phyloP scores from a whole-genome alignment of 2,113 vertebrate genomes.

The Macaca mulatta region DNA sequence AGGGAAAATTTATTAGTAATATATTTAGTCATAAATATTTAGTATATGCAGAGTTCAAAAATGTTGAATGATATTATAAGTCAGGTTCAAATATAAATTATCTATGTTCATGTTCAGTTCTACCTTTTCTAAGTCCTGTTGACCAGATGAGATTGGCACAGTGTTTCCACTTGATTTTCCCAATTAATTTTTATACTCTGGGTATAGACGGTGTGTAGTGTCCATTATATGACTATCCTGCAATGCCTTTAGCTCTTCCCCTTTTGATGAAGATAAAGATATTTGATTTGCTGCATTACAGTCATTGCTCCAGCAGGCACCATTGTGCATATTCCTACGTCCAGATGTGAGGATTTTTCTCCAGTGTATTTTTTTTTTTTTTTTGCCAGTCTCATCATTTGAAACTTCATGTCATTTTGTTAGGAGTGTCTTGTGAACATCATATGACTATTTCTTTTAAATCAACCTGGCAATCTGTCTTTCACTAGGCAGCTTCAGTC shows the following conservation, averaged over 20 bases:
- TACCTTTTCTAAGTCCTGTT: neutral
- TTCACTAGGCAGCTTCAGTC: neutral
- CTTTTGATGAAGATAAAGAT: neutral
- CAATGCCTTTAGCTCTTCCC: neutral
- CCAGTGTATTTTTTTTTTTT: neutral
- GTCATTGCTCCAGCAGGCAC: neutral
- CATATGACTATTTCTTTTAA: neutral
- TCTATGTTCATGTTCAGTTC: neutral
- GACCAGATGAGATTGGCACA: neutral
- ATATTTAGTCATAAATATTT: neutral
- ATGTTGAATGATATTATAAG: neutral
- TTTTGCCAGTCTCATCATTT: neutral
- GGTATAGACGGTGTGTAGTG: fast-evolving
- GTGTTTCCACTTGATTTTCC: neutral
- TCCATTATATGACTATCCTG: neutral
- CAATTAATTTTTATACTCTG: neutral
- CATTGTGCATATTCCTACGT: neutral
- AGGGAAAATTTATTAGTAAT: neutral
- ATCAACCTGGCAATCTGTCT: neutral
- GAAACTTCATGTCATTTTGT: neutral
- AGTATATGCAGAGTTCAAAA: neutral
- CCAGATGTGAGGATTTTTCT: neutral
- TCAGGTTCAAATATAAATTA: neutral
- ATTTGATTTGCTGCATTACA: neutral
- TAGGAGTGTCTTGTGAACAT: neutral